Conservation (phyloP, 2,888 invertebrate genomes). For the Norana najaformis region DNA sequence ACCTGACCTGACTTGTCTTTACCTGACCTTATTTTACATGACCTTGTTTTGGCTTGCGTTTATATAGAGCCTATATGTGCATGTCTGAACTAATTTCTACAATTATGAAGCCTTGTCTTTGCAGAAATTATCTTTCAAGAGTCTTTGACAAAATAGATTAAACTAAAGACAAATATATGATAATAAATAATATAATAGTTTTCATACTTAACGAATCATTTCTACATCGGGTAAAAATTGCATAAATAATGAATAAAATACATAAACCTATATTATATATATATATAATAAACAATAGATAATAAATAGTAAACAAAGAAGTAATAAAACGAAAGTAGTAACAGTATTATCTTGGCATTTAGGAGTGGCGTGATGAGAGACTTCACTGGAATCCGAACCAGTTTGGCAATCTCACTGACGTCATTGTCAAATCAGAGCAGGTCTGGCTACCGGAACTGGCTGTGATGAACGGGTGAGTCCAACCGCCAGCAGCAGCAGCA, state of each 20-base stretch:
- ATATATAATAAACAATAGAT: not conserved
- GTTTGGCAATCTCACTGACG: conserved; percentile 44
- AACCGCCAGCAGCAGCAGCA: not conserved
- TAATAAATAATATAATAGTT: too few species aligned
- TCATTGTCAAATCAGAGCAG: conserved; percentile 44
- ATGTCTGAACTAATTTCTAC: not conserved
- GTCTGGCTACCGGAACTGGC: conserved; percentile 47
- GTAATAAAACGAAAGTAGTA: not conserved
- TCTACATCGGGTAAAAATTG: too few species aligned
- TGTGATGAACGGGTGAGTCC: conserved; percentile 46
- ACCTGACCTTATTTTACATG: not conserved
- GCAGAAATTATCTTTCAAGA: too few species aligned
- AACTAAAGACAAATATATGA: too few species aligned
- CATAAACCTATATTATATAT: not conserved
- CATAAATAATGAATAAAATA: too few species aligned
- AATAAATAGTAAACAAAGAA: not conserved
- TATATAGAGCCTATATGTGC: too few species aligned
- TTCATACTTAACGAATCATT: too few species aligned
- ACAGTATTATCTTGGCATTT: not conserved
- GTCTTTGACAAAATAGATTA: too few species aligned
- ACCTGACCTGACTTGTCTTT: not conserved
- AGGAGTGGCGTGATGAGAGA: conserved; percentile 47
- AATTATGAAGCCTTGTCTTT: too few species aligned
- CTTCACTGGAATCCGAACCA: conserved; percentile 44
- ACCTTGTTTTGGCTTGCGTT: not conserved